Base-by-base conservation (phyloP, 2,113 vertebrate genomes). In the Candoia aspera region DNA sequence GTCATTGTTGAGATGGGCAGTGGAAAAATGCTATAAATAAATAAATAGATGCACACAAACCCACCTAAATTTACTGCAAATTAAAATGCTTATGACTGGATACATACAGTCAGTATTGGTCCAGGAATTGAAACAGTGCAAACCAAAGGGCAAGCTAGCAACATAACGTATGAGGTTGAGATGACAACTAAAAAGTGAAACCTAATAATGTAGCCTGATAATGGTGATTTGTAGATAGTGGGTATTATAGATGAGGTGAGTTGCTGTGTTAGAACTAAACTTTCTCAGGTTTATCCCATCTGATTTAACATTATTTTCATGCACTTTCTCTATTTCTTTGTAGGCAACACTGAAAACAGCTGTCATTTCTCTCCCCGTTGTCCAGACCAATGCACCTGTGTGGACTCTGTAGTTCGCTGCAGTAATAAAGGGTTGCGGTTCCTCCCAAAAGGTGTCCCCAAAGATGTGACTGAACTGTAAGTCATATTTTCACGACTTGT, bases 391-490 rank as follows among this genome's bases (percentile, higher is more conserved):
- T 99, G 99, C 97, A 98, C 98, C 93, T 99, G 99, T 46, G 93
- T 99, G 95, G 99, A 99, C 83, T 97, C 98, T 0, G 98, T 99
- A 96, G 99, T 99, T 90, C 98, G 99, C 1, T 99, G 99, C 97
- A 99, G 99, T 97, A 99, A 99, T 98, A 98, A 97, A 95, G 99
- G 98, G 55, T 97, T 99, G 92, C 97, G 96, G 33, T 68, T 97
- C 6, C 97, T 99, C 93, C 99, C 99, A 95, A 99, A 97, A 96
- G 98, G 98, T 95, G 98, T 99, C 96, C 99, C 99, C 97, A 99
- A 98, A 97, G 99, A 99, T 23, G 98, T 99, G 95, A 99, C 99
- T 0, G 99, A 99, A 97, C 98, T 99, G 99, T 99, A 96, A 99
- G 99, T 98, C 93, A 91, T 90, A n/a, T 92, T 89, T 84, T 87